A percentile compares a stretch with the other conserved stretches of the same genome.
phyloP scores from a whole-genome alignment of 2,888 invertebrate genomes.

The Pocota personata region DNA sequence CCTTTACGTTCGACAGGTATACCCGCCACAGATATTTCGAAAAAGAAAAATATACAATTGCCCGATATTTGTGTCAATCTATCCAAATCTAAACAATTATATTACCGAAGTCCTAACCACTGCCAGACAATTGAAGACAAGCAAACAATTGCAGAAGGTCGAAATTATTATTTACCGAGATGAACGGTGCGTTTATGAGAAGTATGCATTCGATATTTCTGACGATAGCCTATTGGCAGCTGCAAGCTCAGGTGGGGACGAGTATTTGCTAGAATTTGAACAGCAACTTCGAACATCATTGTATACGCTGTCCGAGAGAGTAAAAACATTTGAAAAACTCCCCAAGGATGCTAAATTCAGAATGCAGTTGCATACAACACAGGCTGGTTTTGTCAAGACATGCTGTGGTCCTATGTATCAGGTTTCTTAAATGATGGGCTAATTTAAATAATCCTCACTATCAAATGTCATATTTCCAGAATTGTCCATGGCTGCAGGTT shows the following conservation, averaged over 20 bases:
- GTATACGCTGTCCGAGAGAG: constrained; percentile 78
- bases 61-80: constrained; percentile 79
- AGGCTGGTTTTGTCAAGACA: constrained; percentile 78
- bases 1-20: constrained; percentile 79
- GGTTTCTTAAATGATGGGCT: constrained; percentile 56
- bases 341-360: constrained; percentile 78
- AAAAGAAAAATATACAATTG: constrained; percentile 80
- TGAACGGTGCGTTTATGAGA: constrained; percentile 74
- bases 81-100: constrained; percentile 80
- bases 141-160: constrained; percentile 75
- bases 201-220: constrained; percentile 71
- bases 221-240: constrained; percentile 51
- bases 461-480: constrained; percentile 68
- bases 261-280: constrained; percentile 79
- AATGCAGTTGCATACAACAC: constrained; percentile 79
- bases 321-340: constrained; percentile 78
- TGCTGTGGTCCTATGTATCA: constrained; percentile 78
- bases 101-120: constrained; percentile 77
- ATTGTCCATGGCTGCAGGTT: constrained; percentile 80
- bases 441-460: background rate
- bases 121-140: constrained; percentile 76
- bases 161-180: constrained; percentile 78
- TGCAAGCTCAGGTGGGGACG: constrained; percentile 73
- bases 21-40: constrained; percentile 80
- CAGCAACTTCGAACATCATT: constrained; percentile 79